Base-by-base conservation (phyloP, 2,888 invertebrate genomes). In the Phania funesta region DNA sequence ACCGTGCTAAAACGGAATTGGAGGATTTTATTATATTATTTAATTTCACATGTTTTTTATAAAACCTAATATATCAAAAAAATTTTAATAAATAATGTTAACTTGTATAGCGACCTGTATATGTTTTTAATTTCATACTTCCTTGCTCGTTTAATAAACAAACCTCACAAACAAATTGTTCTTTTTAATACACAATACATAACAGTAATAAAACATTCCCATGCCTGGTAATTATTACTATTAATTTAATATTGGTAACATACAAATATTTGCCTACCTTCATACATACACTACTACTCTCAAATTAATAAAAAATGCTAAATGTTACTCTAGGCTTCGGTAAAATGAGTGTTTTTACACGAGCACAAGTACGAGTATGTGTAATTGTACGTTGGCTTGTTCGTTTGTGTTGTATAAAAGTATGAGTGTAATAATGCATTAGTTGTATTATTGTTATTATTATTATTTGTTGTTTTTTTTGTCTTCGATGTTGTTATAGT, bases 341-440 rank as follows among this genome's bases (percentile, higher is more conserved):
- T 60, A 35, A 67, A 58, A 54, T 58, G 67, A 67, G 22, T 68
- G 29, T 41, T 7, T 32, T 38, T 67, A 67, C 46, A 60, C 67
- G 58, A 67, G 75, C 74, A 3, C 20, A 7, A 16, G 16, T 11
- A 22, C 22, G 56, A 26, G 44, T 44, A 29, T 44, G 26, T 56
- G 62, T n/a, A 60, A 41, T 18, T 48, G 58, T 52, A 60, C 50
- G 58, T 60, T 35, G n/a, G 50, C 22, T 24, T 26, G 35, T 18
- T 68, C 58, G 41, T 65, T 71, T 54, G 24, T 58, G 26, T 56
- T 24, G 44, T 38, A 62, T 71, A 62, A 54, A 73, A 81, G 82
- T 70, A 64, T 73, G 44, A 68, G 50, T 82, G 68, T 58, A 76
- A 76, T 76, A 65, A 70, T 65, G 64, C 67, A 77, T 73, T 77